Base-by-base conservation (phyloP, 53 echinoderm and acorn worm genomes). In the Luidia sarsii region DNA sequence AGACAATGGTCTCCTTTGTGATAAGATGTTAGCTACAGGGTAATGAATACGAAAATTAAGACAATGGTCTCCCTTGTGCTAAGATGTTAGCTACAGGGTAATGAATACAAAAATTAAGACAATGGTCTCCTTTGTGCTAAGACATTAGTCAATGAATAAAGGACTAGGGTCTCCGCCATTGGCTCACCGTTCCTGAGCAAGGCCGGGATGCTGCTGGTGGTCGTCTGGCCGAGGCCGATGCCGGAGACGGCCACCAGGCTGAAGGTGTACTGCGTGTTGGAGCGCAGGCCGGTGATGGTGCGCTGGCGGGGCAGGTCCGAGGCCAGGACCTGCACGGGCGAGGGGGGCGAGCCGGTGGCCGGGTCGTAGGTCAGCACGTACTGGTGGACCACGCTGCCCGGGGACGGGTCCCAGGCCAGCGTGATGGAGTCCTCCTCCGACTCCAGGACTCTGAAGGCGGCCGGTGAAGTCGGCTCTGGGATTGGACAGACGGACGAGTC, bases 311-410 rank as follows among this genome's bases (percentile, higher is more conserved):
- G 61, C 1, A 28, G 46, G 19, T 61, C 62, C 3, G 33, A 61
- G 33, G 62, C 32, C 11, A 11, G 24, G 15, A 69, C 22, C 68
- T 29, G 41, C 3, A 69, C 57, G 53, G 82, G 82, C 2, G 82
- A 43, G 39, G 57, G 3, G 22, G 82, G 82, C 34, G 7, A 8
- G 3, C 80, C 87, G 23, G 8, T 16, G 52, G 70, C 34, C 7
- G 80, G 87, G 52, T 70, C 51, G 13, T 80, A 80, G 80, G 70
- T 65, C 59, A 80, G 52, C 3, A 38, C 1, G 79, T 80, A 80
- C 41, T 63, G 60, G 46, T 77, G 79, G 19, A 68, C 57, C 21
- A 80, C 46, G 48, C 18, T 75, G 7, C 35, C 33, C 14, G 69
- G 37, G 23, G 48, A 19, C 9, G 70, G 35, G 2, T 6, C 28